phyloP scores from a whole-genome alignment of 37 sponge, comb jelly and placozoan genomes.

The Hexactinellida sp. region DNA sequence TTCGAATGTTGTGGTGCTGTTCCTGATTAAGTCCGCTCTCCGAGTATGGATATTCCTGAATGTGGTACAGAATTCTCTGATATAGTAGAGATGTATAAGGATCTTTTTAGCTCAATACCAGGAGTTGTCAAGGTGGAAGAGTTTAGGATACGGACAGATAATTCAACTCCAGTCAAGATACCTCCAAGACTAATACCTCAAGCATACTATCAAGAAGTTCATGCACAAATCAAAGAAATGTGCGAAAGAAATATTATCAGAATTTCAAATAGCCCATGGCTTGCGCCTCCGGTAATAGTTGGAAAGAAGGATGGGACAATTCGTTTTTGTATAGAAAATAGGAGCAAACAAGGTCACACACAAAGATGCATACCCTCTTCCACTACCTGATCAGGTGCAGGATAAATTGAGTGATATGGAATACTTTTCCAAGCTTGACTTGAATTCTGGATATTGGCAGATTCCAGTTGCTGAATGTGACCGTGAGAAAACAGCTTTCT shows the following conservation, averaged over 20 bases:
- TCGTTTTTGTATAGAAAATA: too few relatives aligned
- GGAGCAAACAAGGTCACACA: too few relatives aligned
- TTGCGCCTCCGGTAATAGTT: too few relatives aligned
- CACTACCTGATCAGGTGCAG: too few relatives aligned
- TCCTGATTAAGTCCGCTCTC: not conserved
- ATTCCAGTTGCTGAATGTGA: not conserved
- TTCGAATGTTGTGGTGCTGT: not conserved
- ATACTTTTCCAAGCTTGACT: not conserved
- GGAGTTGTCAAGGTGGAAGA: not conserved
- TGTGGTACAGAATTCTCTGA: not conserved
- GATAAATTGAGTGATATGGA: not conserved
- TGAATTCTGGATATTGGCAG: not conserved
- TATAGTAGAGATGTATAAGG: too few relatives aligned
- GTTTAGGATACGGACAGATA: not conserved
- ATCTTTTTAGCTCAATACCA: too few relatives aligned
- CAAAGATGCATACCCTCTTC: too few relatives aligned
- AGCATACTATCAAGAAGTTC: not conserved
- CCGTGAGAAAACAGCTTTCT: too few relatives aligned
- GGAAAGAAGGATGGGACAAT: too few relatives aligned
- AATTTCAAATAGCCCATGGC: too few relatives aligned
- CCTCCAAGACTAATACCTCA: not conserved
- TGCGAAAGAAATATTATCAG: not conserved
- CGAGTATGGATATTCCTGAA: not conserved
- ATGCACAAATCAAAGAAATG: not conserved
- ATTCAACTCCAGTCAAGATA: not conserved